Evolutionary conservation across 2,888 invertebrate genomes (phyloP).

Genomic region (Rhagonycha fulva): DNA sequence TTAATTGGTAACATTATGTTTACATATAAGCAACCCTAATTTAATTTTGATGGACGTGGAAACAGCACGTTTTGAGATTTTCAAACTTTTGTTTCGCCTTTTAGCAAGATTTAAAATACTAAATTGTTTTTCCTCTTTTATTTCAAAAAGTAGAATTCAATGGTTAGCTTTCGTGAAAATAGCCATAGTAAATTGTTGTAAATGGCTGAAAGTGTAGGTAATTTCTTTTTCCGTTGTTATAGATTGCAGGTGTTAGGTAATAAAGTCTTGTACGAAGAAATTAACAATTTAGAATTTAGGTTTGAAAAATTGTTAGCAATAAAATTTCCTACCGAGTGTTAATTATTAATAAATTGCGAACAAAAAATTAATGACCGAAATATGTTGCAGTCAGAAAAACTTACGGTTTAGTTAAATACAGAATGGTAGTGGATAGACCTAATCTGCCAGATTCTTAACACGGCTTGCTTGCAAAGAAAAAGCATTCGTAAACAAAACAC

Average conservation of each 20-base stretch:
- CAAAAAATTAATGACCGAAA: not conserved
- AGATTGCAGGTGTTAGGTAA: constrained; percentile 26
- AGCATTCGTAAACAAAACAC: not conserved
- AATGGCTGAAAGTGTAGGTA: constrained; percentile 22
- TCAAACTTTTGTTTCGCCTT: not conserved
- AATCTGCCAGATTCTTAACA: not conserved
- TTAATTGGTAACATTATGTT: not conserved
- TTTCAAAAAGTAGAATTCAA: constrained; percentile 13
- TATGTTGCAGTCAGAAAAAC: not conserved
- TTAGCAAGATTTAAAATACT: not conserved
- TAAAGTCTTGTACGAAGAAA: constrained; percentile 15
- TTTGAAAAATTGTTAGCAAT: not conserved
- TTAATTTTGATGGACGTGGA: not conserved
- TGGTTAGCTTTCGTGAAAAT: constrained; percentile 8
- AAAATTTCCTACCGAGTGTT: not conserved
- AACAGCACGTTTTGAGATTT: not conserved
- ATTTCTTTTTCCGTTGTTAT: constrained; percentile 22
- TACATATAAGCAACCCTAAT: not conserved
- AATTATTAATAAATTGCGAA: not conserved
- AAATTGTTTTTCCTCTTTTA: not conserved
- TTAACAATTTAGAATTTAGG: not conserved
- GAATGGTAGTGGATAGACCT: not conserved
- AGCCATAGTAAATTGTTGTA: constrained; percentile 25
- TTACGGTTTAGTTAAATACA: not conserved
- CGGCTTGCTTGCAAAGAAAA: not conserved